Conservation (phyloP, 2,888 invertebrate species). For the Mystacides longicornis region DNA sequence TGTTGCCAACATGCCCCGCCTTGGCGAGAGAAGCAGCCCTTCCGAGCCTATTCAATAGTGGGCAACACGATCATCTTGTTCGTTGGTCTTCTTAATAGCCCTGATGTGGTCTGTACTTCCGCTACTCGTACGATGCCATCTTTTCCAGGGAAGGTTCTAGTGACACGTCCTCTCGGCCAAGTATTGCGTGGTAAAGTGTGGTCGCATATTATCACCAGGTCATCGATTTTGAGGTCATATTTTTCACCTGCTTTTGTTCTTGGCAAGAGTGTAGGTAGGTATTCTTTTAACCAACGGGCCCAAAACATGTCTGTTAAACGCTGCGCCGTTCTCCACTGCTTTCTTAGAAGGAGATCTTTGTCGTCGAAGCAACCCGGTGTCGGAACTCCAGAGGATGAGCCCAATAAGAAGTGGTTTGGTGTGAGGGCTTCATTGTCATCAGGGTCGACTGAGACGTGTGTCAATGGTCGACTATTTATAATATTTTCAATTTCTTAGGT, state of each 20-base stretch:
- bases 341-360: background rate
- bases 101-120: background rate
- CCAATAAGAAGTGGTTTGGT: background rate
- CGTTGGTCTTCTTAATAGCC: background rate
- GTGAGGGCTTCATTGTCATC: background rate
- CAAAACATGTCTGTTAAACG: conserved; percentile 13
- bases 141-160: background rate
- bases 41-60: background rate
- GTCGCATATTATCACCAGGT: conserved; percentile 13
- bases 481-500: background rate
- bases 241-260: conserved; percentile 14
- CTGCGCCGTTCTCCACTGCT: background rate
- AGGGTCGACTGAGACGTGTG: conserved; percentile 2
- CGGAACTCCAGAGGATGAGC: background rate
- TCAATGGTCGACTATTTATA: background rate
- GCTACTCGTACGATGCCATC: background rate
- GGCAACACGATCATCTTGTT: background rate
- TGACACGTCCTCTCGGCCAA: conserved; percentile 9
- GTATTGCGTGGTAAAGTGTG: conserved; percentile 9
- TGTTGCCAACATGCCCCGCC: conserved; percentile 1
- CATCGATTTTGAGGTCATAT: background rate
- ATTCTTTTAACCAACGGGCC: conserved; percentile 24
- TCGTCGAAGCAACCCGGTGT: background rate
- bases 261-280: conserved; percentile 19
- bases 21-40: background rate